These are phyloP conservation scores for Neoascia interrupta DNA, from an alignment of 2,888 invertebrate genomes.

Conservation along the genomic window DNA sequence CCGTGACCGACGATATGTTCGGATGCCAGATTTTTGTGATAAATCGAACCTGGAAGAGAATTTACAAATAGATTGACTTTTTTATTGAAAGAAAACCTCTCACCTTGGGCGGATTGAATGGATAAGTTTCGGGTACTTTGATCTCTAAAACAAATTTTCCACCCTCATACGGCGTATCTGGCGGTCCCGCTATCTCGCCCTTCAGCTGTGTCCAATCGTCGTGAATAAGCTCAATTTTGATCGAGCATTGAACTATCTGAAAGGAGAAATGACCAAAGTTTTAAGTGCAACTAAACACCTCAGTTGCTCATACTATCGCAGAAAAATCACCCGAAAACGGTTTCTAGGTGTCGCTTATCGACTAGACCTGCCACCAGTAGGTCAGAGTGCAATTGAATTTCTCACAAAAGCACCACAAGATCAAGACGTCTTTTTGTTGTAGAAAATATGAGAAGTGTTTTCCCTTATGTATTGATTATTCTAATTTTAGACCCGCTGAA, in stretches of 20 bases:
- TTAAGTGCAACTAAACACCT: background rate
- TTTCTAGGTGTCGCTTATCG: conserved; percentile 47
- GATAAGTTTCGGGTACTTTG: conserved; percentile 99
- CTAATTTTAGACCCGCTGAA: conserved; percentile 54
- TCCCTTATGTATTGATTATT: conserved; percentile 59
- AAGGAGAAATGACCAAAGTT: conserved; percentile 34
- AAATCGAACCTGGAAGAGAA: conserved; percentile 89
- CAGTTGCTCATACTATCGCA: background rate
- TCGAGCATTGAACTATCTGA: conserved; percentile 91
- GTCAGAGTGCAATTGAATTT: conserved; percentile 57
- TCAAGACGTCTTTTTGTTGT: conserved; percentile 31
- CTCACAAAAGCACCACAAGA: conserved; percentile 41
- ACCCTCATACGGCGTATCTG: conserved; percentile 99
- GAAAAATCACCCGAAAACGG: background rate
- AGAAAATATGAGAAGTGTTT: conserved; percentile 55
- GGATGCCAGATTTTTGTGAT: conserved; percentile 99
- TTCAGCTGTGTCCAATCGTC: conserved; percentile 94
- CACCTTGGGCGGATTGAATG: conserved; percentile 99
- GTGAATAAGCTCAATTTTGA: conserved; percentile 93
- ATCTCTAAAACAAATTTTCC: conserved; percentile 97
- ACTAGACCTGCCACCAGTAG: conserved; percentile 44
- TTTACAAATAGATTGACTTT: too few relatives aligned
- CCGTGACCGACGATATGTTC: conserved; percentile 99
- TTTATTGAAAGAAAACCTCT: too few relatives aligned
- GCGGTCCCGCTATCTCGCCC: conserved; percentile 98